phyloP scores from a whole-genome alignment of 2,888 invertebrate genomes.

The Stenoptilia bipunctidactyla region DNA sequence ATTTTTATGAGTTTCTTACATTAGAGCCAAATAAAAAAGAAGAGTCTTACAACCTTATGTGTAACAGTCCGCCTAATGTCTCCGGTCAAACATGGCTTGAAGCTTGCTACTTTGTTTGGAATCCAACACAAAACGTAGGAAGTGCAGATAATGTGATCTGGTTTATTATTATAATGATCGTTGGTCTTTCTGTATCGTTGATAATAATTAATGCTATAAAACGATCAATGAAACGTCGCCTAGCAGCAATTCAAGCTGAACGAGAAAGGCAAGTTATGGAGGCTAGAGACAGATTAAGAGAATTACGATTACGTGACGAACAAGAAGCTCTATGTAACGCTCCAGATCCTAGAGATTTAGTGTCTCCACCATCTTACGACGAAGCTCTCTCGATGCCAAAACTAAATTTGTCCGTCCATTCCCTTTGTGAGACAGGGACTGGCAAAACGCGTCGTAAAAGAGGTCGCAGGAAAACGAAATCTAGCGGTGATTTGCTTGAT shows the following conservation, averaged over 20 bases:
- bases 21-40: conserved; percentile 67
- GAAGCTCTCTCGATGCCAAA: conserved; percentile 84
- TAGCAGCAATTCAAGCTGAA: conserved; percentile 60
- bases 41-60: conserved; percentile 66
- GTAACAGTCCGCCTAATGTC: conserved; percentile 74
- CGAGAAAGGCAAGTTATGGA: conserved; percentile 69
- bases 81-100: conserved; percentile 77
- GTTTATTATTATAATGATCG: conserved; percentile 68
- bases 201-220: conserved; percentile 66
- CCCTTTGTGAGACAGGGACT: conserved; percentile 56
- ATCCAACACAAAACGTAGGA: conserved; percentile 41
- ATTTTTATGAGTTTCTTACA: conserved; percentile 74
- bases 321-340: conserved; percentile 72
- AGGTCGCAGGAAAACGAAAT: conserved; percentile 61
- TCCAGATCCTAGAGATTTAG: conserved; percentile 76
- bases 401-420: conserved; percentile 72
- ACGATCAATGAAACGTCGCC: conserved; percentile 66
- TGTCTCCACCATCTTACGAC: conserved; percentile 81
- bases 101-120: conserved; percentile 76
- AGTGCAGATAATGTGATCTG: conserved; percentile 69
- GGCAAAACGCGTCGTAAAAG: conserved; percentile 48
- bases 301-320: conserved; percentile 60
- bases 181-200: conserved; percentile 64
- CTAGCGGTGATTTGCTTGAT: conserved; percentile 59
- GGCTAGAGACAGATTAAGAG: conserved; percentile 69